Base-by-base conservation (phyloP, 2,797 vertebrate species). In the Harpagifer antarcticus region DNA sequence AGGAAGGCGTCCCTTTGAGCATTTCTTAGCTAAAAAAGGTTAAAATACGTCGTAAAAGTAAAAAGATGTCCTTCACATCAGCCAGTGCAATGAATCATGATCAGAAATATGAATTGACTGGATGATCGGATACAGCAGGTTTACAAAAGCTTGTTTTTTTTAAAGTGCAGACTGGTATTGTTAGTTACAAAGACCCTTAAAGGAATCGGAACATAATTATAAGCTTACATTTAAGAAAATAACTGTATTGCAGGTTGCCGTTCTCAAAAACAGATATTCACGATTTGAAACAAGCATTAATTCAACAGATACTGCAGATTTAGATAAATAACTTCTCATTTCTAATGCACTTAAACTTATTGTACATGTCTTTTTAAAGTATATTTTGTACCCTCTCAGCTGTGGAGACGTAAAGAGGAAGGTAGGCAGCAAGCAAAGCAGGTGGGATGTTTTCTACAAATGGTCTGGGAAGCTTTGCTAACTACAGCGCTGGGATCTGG, bases 401-500 rank as follows among this genome's bases (percentile, higher is more conserved):
- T 43, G 43, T 37, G 14, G 3, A 23, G 44, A n/a, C 20, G 53
- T 15, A 4, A 47, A 13, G 31, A 52, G 31, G 19, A 58, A 17
- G 6, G 16, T 3, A 14, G 49, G 5, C 20, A 62, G 33, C 12
- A 68, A 47, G 13, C 2, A 1, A 59, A 42, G 13, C 3, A 44
- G 37, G 10, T 43, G 0, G 23, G 14, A 45, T 57, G 17, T 10
- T 53, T 12, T 43, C 50, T 9, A 67, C 23, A 17, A 19, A 10
- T 4, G 13, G 17, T 11, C 49, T 50, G 15, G 48, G 43, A 57
- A 60, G 49, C 27, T 74, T 65, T 58, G 63, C 45, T 59, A 15
- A 53, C 71, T 54, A 69, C 16, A 49, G 20, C 13, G 33, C 20
- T 20, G 42, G 23, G 33, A 1, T 5, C 17, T 47, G 65, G 49